Evolutionary conservation across 2,797 vertebrate species (phyloP), one percentile per base, ranked within the genome.

Genomic region (Lacerta bilineata): DNA sequence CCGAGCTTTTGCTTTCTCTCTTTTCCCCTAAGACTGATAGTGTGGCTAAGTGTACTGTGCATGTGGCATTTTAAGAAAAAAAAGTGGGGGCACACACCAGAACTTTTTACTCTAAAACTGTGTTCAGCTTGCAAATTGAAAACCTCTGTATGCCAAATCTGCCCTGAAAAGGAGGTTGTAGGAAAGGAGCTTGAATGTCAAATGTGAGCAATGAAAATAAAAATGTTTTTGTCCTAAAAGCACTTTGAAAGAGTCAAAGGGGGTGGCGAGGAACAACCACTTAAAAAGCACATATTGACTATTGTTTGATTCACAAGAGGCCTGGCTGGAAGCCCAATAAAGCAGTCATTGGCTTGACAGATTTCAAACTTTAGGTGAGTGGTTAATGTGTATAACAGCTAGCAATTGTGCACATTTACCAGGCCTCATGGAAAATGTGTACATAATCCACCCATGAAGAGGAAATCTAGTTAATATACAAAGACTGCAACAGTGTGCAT

Each of bases 21-120:
- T 39, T 18, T 86, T 33, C 69, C 68, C 82, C 72, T 75, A 46
- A 36, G 50, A 69, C 78, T 69, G 10, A 33, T 2, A 75, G 9
- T 15, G 3, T 29, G 78, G 18, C 15, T 88, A 88, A 86, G 8
- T 46, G 25, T 23, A 86, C 77, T 29, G 5, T 36, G 39, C 9
- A 61, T 25, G n/a, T 59, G 7, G 41, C 68, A 76, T 64, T 29
- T 69, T 76, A 41, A 10, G 41, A 2, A 64, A 23, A 33, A 33
- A 76, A 6, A n/a, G 25, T 29, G 10, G 15, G n/a, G 4, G n/a
- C 74, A 59, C 10, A 66, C n/a, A 55, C 0, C 1, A 33, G 1
- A 3, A 29, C 0, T 64, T 87, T 59, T 87, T 85, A 85, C 39
- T 79, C 33, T 61, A 71, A 17, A 23, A 10, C 88, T 87, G 75